Conservation (phyloP, 2,113 vertebrate genomes). For the Laterallus jamaicensis region DNA sequence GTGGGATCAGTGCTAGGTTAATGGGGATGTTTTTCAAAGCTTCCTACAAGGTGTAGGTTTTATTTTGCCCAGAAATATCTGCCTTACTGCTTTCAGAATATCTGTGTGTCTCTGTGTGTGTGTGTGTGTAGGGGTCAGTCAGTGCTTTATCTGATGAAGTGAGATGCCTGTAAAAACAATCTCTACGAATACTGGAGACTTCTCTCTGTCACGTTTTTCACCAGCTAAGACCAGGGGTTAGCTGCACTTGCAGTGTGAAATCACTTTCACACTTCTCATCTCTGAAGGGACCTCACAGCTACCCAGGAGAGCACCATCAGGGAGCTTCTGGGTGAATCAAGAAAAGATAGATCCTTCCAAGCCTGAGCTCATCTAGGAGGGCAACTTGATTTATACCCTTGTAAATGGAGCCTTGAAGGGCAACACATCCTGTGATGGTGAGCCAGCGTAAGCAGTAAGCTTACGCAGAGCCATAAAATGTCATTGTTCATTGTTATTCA, state of each 20-base stretch:
- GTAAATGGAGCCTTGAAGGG: neutral
- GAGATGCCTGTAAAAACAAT: neutral
- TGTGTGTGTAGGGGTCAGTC: neutral
- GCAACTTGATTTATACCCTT: neutral
- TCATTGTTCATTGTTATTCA: neutral
- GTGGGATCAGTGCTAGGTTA: neutral
- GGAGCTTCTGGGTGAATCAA: neutral
- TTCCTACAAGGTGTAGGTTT: neutral
- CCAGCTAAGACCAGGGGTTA: neutral
- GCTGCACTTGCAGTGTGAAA: neutral
- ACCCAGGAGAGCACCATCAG: neutral
- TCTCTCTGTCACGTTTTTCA: neutral
- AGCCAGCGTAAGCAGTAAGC: neutral
- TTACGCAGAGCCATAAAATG: neutral
- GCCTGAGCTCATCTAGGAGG: neutral
- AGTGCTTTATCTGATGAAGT: neutral
- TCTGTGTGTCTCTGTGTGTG: too few species aligned
- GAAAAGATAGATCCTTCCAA: neutral
- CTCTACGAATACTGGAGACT: neutral
- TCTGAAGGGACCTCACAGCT: neutral
- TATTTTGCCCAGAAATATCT: neutral
- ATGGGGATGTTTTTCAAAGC: neutral
- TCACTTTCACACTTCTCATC: neutral
- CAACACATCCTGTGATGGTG: neutral
- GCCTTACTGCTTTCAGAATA: neutral